Base-by-base conservation (phyloP, 64 coral and sea anemone species). In the Stichodactyla mertensii region DNA sequence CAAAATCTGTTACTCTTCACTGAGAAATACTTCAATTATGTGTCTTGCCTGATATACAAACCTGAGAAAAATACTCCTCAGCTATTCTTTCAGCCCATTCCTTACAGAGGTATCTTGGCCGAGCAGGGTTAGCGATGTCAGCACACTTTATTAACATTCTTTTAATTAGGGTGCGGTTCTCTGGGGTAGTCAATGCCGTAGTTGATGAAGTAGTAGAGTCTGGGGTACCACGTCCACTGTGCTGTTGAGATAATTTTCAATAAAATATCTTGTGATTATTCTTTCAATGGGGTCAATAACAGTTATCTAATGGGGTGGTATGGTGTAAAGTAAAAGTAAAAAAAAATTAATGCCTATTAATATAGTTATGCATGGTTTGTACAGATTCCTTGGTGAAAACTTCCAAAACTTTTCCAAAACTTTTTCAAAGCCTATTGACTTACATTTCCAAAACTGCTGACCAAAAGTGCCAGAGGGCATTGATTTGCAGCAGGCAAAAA, bases 121-220 rank as follows among this genome's bases (percentile, higher is more conserved):
- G 77, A 52, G 97, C 97, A 2, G 97, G 97, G 52, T 99, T 99
- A 15, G 93, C 93, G 82, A 99, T 99, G 83, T 99, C 97, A 15
- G 97, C 97, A 91, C 97, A 99, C 79, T 99, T 99, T 13, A 99
- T 99, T 78, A 99, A 74, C 97, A 99, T 99, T 79, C 97, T 87
- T 57, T 99, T 99, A 52, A 99, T 99, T 26, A 99, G 57, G 45
- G 97, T 99, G 23, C 97, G 80, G 86, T 99, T 99, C 89, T 99
- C 97, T 71, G 97, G 97, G 4, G 97, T 99, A 80, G 94, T 94
- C 24, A 99, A 69, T 8, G 91, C 95, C 61, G 91, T 92, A 10
- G 86, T 85, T 54, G 97, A 90, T 19, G 97, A 99, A 5, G 97
- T 77, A 23, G 87, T 95, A 4, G 97, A 99, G 85, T 99, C 97